Conservation (phyloP, 2,888 invertebrate species). For the Seira ritae region DNA sequence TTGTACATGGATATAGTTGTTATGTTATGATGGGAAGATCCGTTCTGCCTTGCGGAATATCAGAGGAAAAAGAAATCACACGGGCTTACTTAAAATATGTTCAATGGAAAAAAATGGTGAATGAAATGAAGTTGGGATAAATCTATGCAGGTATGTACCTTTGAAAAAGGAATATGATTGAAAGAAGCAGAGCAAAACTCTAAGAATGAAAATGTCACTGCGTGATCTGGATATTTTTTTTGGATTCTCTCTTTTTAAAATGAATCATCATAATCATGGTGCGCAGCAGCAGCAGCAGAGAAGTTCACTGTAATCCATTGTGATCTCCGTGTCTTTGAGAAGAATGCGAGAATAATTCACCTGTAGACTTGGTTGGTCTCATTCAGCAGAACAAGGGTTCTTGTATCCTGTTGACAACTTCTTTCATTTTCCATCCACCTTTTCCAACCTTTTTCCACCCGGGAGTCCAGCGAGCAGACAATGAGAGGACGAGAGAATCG, state of each 20-base stretch:
- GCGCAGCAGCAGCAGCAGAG: not conserved
- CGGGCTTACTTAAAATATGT: too few relatives aligned
- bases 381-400: slow-evolving; percentile 13
- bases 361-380: not conserved
- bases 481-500: too few relatives aligned
- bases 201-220: slow-evolving; percentile 30
- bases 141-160: slow-evolving; percentile 10
- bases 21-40: slow-evolving; percentile 60
- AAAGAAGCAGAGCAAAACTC: slow-evolving; percentile 8
- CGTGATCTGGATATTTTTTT: not conserved
- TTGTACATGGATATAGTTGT: slow-evolving; percentile 62
- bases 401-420: slow-evolving; percentile 60
- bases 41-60: slow-evolving; percentile 36
- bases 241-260: not conserved
- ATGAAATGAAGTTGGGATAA: slow-evolving; percentile 25
- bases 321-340: not conserved
- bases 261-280: not conserved
- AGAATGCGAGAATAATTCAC: not conserved
- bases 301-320: slow-evolving; percentile 38
- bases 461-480: too few relatives aligned
- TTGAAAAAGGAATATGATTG: slow-evolving; percentile 31
- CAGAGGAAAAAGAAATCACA: not conserved
- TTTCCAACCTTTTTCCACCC: slow-evolving; percentile 73
- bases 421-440: slow-evolving; percentile 69
- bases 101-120: not conserved